Percentiles rank a stretch among this genome's conserved stretches.
These are phyloP conservation scores for Poecilia gillii DNA, from an alignment of 2,797 vertebrate genomes.

Conservation along the genomic window DNA sequence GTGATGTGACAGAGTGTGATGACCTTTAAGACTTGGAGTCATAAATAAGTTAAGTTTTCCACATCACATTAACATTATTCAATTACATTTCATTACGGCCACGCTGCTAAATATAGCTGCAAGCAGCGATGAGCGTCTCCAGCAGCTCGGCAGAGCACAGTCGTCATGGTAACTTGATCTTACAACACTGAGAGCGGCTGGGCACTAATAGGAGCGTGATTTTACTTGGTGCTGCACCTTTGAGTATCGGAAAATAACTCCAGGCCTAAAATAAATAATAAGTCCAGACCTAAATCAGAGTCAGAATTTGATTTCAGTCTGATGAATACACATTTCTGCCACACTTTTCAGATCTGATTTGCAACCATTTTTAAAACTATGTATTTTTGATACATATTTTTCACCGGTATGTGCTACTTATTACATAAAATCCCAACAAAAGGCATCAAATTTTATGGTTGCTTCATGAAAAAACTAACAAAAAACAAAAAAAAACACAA, in stretches of 20 bases:
- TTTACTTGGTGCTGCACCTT: background rate
- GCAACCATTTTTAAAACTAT: too few relatives aligned
- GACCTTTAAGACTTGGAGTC: slow-evolving; percentile 6
- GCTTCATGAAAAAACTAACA: background rate
- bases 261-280: too few relatives aligned
- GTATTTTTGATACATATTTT: too few relatives aligned
- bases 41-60: background rate
- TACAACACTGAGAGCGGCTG: background rate
- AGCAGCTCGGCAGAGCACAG: slow-evolving; percentile 5
- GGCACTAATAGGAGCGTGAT: background rate
- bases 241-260: background rate
- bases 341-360: background rate
- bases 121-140: slow-evolving; percentile 2
- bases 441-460: background rate
- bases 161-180: slow-evolving; percentile 24
- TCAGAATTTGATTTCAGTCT: background rate
- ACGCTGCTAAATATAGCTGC: slow-evolving; percentile 17
- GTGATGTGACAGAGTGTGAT: slow-evolving; percentile 1
- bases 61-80: slow-evolving; percentile 15
- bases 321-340: background rate
- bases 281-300: background rate
- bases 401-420: background rate
- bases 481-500: background rate
- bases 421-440: background rate
- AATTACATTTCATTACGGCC: slow-evolving; percentile 10